Evolutionary conservation across 1,140 invertebrate genomes (phyloP).

Genomic region (Patella vulgata): DNA sequence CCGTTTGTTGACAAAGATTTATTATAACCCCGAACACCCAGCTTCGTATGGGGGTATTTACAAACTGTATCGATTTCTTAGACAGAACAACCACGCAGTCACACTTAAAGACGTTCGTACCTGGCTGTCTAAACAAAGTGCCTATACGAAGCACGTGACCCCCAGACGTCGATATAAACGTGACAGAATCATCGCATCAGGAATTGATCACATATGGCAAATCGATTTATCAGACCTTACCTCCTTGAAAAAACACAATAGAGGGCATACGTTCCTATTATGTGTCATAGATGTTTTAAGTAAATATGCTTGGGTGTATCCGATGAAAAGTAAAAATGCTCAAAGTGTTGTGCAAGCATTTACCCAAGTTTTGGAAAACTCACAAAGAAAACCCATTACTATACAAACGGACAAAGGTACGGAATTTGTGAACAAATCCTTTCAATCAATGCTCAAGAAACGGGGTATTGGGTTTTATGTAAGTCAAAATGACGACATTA

Average conservation of each 20-base stretch:
- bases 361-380: conserved; percentile 35
- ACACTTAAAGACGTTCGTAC: background rate
- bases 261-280: conserved; percentile 65
- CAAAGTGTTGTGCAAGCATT: conserved; percentile 38
- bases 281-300: conserved; percentile 67
- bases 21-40: background rate
- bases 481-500: conserved; percentile 56
- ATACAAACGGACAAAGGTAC: conserved; percentile 22
- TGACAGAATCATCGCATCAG: conserved; percentile 16
- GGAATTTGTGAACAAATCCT: conserved; percentile 22
- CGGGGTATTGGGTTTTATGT: conserved; percentile 13
- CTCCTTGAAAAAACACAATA: conserved; percentile 57
- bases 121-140: conserved; percentile 22
- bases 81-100: no score
- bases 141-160: conserved; percentile 28
- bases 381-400: background rate
- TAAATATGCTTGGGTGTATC: conserved; percentile 66
- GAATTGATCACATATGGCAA: conserved; percentile 62
- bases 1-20: background rate
- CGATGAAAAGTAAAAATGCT: conserved; percentile 68
- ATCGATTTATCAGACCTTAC: conserved; percentile 60
- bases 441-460: conserved; percentile 20
- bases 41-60: conserved; percentile 15
- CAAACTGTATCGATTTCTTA: no score
- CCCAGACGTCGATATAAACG: conserved; percentile 15